Base-by-base conservation (phyloP, 2,797 vertebrate genomes). In the Chelidonichthys spinosus region DNA sequence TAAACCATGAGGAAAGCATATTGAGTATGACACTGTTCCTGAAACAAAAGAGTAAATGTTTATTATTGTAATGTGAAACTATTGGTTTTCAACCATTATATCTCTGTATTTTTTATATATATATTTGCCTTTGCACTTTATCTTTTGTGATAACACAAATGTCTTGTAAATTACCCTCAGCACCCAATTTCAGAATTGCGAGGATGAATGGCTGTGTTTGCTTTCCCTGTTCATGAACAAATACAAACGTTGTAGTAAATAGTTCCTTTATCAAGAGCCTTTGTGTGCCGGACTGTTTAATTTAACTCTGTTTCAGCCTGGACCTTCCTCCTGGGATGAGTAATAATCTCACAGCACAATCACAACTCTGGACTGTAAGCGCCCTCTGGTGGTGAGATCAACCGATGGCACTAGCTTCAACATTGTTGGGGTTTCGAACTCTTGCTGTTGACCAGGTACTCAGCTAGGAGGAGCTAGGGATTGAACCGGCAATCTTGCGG, bases 111-210 rank as follows among this genome's bases (percentile, higher is more conserved):
- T 81, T 81, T 72, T 81, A 25, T 25, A 25, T 25, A 25, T 25
- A 61, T 87, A 76, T 85, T 81, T 86, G 79, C 83, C 82, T 82
- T 86, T 93, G 93, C 93, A 94, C 93, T 93, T 94, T 94, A 93
- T 85, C 69, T 73, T 82, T 69, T 87, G 74, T 79, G 63, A 84
- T 82, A 43, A 40, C 44, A 73, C 77, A 81, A 62, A 87, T 72
- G 78, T 89, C 49, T 75, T 54, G 3, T 5, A 84, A 69, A 83
- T 70, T n/a, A 60, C 17, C 54, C 33, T 73, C 61, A 55, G 32
- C 53, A 18, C 39, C 74, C 67, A 33, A 56, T 32, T 44, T 25
- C 40, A 63, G 70, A 69, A 56, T 52, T 1, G 17, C 37, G 39
- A 70, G 72, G 39, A 86, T 58, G 59, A 72, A 74, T 46, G 62